Evolutionary conservation across 2,113 vertebrate genomes (phyloP), one percentile per base, ranked within the genome.

Genomic region (Grammomys dolichurus): DNA sequence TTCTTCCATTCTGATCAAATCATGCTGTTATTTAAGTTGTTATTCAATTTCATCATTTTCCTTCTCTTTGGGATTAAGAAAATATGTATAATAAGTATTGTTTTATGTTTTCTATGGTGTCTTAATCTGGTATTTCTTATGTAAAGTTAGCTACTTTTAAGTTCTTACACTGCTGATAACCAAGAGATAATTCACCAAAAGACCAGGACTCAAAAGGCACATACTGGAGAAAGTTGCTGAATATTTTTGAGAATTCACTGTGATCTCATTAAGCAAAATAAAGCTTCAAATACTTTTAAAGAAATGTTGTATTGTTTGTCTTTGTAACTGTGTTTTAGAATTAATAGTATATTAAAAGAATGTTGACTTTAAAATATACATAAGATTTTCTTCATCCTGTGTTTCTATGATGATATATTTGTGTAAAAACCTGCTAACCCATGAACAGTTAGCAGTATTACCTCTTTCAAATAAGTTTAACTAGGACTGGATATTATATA

Each of bases 1-100:
- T 89, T 86, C 72, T 94, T 89, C 76, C 96, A 96, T 96, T 96
- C 92, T 96, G 72, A 96, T 80, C 70, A 13, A 97, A 96, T 97
- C 96, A 97, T 96, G 78, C 95, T 95, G 81, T 89, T 85, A 77
- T 20, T 87, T 95, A 65, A 84, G 28, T 90, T 95, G 54, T 94
- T 82, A 58, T 90, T 96, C 91, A 60, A 86, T 82, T 90, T 92
- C 91, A 46, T 91, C 87, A 89, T 94, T 95, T 96, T 95, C 65
- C 73, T 93, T 82, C 58, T 58, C n/a, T 56, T 72, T 93, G n/a
- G 92, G 31, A 78, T 96, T 91, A 90, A 95, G 69, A 94, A 90
- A 87, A 67, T 91, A 77, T 43, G 87, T 76, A 43, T n/a, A 87
- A 73, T 43, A 70, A 93, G 84, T 93, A 65, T 84, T 92, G 84